Conservation (phyloP, 2,888 invertebrate genomes). For the Muscina levida region DNA sequence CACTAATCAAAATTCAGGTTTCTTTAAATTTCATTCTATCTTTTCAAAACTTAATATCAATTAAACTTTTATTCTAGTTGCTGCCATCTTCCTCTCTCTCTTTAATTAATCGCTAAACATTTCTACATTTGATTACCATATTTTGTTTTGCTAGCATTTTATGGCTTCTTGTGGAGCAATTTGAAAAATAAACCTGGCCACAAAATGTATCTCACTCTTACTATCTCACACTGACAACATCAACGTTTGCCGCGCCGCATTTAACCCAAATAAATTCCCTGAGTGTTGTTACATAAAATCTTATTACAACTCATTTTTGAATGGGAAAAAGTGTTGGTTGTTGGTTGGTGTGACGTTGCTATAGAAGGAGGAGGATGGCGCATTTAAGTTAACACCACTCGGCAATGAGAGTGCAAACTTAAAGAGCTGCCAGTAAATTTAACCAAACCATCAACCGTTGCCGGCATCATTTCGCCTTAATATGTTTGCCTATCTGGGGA, state of each 20-base stretch:
- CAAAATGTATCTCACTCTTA: constrained; percentile 14
- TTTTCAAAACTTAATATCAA: too few relatives aligned
- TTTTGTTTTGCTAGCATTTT: not conserved
- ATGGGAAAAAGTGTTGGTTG: not conserved
- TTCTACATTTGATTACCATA: constrained; percentile 6
- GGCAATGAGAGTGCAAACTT: constrained; percentile 35
- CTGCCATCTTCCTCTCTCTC: too few relatives aligned
- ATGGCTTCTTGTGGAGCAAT: not conserved
- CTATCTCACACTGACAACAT: too few relatives aligned
- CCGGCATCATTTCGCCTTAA: not conserved
- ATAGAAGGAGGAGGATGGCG: constrained; percentile 15
- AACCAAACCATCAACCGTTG: not conserved
- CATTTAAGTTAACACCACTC: constrained; percentile 53
- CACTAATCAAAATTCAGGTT: too few relatives aligned
- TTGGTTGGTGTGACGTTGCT: not conserved
- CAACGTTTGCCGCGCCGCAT: too few relatives aligned
- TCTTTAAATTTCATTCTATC: too few relatives aligned
- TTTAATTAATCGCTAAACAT: constrained; percentile 14
- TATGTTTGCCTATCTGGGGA: too few relatives aligned
- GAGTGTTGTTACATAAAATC: constrained; percentile 33
- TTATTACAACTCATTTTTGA: constrained; percentile 23
- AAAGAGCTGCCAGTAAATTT: constrained; percentile 35
- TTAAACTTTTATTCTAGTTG: too few relatives aligned
- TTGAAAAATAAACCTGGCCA: not conserved
- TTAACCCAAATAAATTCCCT: constrained; percentile 21